phyloP scores from a whole-genome alignment of 2,888 invertebrate species.

The Punctoribates punctum region DNA sequence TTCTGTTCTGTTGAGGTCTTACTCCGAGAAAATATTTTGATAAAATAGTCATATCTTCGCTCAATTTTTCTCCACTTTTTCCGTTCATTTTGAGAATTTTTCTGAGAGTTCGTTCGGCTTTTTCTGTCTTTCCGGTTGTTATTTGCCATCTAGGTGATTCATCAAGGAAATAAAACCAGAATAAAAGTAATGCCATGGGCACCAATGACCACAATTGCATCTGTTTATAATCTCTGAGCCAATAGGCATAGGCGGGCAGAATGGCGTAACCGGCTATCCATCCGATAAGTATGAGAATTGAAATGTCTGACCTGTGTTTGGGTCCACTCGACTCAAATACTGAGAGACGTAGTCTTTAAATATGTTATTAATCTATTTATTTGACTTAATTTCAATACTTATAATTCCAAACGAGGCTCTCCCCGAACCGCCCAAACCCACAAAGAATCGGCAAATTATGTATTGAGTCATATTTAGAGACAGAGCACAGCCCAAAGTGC shows the following conservation, averaged over 20 bases:
- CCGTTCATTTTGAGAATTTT: slow-evolving; percentile 25
- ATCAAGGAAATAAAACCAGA: slow-evolving; percentile 28
- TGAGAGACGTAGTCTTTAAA: too few relatives aligned
- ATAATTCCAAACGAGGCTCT: not conserved
- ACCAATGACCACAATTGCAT: slow-evolving; percentile 17
- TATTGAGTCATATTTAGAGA: slow-evolving; percentile 10
- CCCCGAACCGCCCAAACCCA: slow-evolving; percentile 6
- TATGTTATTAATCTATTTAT: not conserved
- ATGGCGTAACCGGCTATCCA: slow-evolving; percentile 41
- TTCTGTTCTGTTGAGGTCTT: not conserved
- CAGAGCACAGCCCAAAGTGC: not conserved
- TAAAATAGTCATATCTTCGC: not conserved
- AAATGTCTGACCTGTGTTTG: slow-evolving; percentile 21
- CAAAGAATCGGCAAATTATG: slow-evolving; percentile 24
- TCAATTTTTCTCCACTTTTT: not conserved
- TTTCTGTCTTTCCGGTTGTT: slow-evolving; percentile 29
- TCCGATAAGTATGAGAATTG: not conserved
- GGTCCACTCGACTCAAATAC: slow-evolving; percentile 8
- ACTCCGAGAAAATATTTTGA: too few relatives aligned
- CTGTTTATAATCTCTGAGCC: slow-evolving; percentile 18
- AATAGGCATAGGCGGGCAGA: slow-evolving; percentile 32
- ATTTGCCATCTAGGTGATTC: slow-evolving; percentile 41
- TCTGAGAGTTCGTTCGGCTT: not conserved
- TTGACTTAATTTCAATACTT: not conserved
- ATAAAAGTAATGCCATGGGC: not conserved